Conservation (phyloP, 2,797 vertebrate species). For the Pteropus rufus region DNA sequence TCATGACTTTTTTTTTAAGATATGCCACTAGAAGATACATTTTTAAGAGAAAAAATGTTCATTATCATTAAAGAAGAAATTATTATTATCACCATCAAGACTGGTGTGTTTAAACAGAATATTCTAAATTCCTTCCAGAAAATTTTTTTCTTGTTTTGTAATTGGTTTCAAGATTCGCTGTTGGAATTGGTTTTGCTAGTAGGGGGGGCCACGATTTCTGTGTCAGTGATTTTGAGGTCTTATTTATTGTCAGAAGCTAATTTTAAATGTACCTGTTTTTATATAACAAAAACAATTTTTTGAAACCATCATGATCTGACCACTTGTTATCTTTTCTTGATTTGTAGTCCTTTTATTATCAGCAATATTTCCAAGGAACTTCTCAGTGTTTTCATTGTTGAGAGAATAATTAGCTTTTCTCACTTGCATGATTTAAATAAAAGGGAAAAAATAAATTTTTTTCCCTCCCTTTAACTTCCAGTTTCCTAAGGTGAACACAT, state of each 20-base stretch:
- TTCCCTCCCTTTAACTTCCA: background rate
- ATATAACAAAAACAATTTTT: background rate
- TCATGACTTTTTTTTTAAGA: background rate
- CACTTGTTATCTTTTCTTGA: background rate
- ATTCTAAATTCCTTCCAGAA: conserved; percentile 5
- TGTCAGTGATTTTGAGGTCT: background rate
- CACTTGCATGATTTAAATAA: background rate
- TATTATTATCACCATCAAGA: background rate
- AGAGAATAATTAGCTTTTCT: background rate
- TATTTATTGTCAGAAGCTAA: background rate
- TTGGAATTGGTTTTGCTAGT: background rate
- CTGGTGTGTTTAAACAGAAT: background rate
- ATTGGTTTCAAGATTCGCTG: background rate
- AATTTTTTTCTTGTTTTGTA: background rate
- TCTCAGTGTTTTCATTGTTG: background rate
- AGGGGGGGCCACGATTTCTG: background rate
- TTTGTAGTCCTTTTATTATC: background rate
- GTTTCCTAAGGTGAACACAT: background rate
- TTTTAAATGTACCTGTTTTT: background rate
- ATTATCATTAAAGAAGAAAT: background rate
- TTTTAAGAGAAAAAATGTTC: background rate
- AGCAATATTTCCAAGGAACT: background rate
- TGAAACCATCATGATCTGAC: background rate
- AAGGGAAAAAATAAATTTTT: background rate
- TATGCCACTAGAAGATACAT: background rate